phyloP scores from a whole-genome alignment of 1,140 invertebrate species.

The Ooceraea biroi region DNA sequence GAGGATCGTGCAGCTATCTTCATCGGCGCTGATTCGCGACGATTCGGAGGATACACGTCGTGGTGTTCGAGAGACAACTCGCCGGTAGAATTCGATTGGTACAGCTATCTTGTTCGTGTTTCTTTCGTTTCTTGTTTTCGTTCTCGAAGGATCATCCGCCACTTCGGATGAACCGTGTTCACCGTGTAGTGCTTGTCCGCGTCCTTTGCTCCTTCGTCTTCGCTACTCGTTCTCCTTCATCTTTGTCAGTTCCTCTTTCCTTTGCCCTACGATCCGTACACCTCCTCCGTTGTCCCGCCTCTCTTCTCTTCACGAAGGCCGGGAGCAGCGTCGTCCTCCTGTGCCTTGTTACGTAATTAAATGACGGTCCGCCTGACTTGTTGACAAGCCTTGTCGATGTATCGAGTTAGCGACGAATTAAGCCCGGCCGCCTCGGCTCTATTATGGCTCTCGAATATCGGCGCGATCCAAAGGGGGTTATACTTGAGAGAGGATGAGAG shows the following conservation, averaged over 20 bases:
- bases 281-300: not conserved
- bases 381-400: conserved; percentile 81
- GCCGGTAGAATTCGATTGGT: conserved; percentile 7
- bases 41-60: not conserved
- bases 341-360: conserved; percentile 83
- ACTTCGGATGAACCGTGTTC: not conserved
- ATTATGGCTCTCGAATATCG: conserved; percentile 75
- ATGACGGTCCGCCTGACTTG: conserved; percentile 80
- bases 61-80: not conserved
- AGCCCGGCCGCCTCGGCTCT: conserved; percentile 72
- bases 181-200: not conserved
- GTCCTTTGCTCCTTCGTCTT: conserved; percentile 54
- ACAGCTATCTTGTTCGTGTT: conserved; percentile 28
- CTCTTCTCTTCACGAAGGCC: conserved; percentile 34
- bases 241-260: conserved; percentile 59
- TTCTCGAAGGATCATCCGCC: conserved; percentile 1
- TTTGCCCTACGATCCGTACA: conserved; percentile 24
- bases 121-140: not conserved
- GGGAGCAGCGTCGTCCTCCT: conserved; percentile 56
- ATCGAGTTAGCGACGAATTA: conserved; percentile 79
- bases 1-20: conserved; percentile 28
- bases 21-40: conserved; percentile 2
- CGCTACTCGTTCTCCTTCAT: conserved; percentile 68
- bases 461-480: conserved; percentile 51
- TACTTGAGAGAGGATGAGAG: conserved; percentile 5